phyloP scores from a whole-genome alignment of 2,113 vertebrate genomes.

The Tauraco erythrolophus region DNA sequence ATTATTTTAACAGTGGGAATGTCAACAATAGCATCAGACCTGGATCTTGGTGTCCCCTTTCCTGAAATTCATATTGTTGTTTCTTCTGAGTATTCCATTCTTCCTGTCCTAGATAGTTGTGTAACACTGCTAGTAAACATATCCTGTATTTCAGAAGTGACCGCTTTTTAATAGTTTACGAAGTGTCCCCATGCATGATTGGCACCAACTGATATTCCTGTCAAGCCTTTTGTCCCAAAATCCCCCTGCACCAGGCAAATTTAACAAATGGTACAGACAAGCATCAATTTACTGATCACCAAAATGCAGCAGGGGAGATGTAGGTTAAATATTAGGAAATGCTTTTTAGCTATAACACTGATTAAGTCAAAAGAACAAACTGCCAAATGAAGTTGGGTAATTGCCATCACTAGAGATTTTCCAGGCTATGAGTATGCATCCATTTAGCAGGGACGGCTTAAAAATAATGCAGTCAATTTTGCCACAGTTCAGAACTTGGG shows the following conservation, averaged over 20 bases:
- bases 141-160: neutral
- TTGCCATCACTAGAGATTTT: slow-evolving; percentile 60
- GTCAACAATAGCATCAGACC: neutral
- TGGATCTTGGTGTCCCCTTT: neutral
- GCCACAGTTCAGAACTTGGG: neutral
- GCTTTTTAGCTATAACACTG: neutral
- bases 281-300: neutral
- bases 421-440: neutral
- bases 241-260: neutral
- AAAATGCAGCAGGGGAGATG: neutral
- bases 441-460: slow-evolving; percentile 20
- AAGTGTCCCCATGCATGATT: neutral
- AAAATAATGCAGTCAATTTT: slow-evolving; percentile 39
- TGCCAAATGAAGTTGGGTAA: slow-evolving; percentile 62
- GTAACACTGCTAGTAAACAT: neutral
- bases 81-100: neutral
- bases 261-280: neutral
- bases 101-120: neutral
- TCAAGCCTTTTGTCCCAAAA: neutral
- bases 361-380: slow-evolving; percentile 30
- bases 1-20: neutral
- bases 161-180: neutral
- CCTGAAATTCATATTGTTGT: neutral
- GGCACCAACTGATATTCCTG: slow-evolving; percentile 14
- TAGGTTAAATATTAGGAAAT: slow-evolving; percentile 18